Percentiles rank a stretch among this genome's conserved stretches.
phyloP scores from a whole-genome alignment of 1,140 invertebrate genomes.

The Himalopsyche phryganea region DNA sequence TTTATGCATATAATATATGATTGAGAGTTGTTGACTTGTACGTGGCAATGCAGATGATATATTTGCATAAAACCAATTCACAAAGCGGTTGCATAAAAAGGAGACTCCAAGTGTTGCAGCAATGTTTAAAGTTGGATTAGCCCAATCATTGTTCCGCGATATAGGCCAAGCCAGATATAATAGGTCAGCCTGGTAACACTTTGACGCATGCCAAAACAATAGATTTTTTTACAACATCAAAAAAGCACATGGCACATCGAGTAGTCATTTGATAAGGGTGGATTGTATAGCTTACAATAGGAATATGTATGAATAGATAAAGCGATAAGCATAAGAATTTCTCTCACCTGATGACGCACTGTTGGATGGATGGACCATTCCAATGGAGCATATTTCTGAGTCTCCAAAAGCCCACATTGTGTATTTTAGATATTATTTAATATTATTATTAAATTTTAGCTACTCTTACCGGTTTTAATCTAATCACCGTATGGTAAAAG shows the following conservation, averaged over 20 bases:
- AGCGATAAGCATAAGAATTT: background rate
- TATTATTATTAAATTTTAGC: constrained; percentile 3
- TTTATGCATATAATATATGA: too few relatives aligned
- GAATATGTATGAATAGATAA: background rate
- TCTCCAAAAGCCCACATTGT: constrained; percentile 56
- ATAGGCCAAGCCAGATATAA: background rate
- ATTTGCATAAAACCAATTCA: too few relatives aligned
- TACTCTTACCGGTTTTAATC: background rate
- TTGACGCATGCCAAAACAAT: constrained; percentile 1
- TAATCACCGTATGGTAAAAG: background rate
- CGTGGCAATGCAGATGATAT: too few relatives aligned
- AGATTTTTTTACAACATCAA: background rate
- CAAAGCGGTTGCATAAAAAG: too few relatives aligned
- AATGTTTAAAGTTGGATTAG: background rate
- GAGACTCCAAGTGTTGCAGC: too few relatives aligned
- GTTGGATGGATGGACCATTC: constrained; percentile 65
- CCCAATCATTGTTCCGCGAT: background rate
- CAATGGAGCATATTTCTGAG: constrained; percentile 68
- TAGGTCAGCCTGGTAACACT: background rate
- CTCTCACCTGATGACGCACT: constrained; percentile 64
- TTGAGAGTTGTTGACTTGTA: too few relatives aligned
- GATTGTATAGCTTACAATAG: background rate
- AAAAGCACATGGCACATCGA: background rate
- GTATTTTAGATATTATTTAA: constrained; percentile 10
- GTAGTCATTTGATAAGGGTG: background rate